Percentiles rank a stretch among this genome's conserved stretches.
These are phyloP conservation scores for Chalcosyrphus nemorum DNA, from an alignment of 2,888 invertebrate species.

Conservation along the genomic window DNA sequence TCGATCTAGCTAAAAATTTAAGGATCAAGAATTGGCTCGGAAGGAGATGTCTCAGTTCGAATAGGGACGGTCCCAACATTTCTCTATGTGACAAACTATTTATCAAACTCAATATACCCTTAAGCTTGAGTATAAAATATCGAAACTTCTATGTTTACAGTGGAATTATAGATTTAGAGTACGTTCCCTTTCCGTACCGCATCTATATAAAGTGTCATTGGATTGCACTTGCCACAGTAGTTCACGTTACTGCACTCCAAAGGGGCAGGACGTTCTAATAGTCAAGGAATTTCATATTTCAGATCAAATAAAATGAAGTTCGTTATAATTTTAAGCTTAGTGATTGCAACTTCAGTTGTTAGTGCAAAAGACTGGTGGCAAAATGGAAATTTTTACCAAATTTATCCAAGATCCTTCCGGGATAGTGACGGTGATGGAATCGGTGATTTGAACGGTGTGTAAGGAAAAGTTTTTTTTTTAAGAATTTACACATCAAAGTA, in stretches of 20 bases:
- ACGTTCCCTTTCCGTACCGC: neutral
- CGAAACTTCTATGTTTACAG: constrained; percentile 12
- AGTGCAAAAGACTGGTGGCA: constrained; percentile 79
- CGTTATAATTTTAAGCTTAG: constrained; percentile 15
- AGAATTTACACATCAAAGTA: neutral
- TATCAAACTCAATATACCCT: too few species aligned
- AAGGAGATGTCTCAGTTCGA: too few species aligned
- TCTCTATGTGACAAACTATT: too few species aligned
- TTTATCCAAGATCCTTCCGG: constrained; percentile 90
- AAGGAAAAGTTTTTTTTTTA: neutral
- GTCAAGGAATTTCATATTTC: neutral
- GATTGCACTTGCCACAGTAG: neutral
- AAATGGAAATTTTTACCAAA: constrained; percentile 86
- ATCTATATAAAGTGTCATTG: constrained; percentile 41
- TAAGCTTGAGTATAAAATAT: too few species aligned
- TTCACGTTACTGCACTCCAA: constrained; percentile 9
- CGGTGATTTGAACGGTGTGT: constrained; percentile 84
- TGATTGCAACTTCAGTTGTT: constrained; percentile 20
- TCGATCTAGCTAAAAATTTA: too few species aligned
- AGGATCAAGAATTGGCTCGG: too few species aligned
- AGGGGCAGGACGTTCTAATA: neutral
- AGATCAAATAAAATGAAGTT: constrained; percentile 27
- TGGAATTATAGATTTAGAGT: constrained; percentile 3
- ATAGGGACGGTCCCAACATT: too few species aligned
- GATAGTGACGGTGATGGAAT: constrained; percentile 91